Conservation (phyloP, 2,113 vertebrate species). For the Barnardius zonarius region DNA sequence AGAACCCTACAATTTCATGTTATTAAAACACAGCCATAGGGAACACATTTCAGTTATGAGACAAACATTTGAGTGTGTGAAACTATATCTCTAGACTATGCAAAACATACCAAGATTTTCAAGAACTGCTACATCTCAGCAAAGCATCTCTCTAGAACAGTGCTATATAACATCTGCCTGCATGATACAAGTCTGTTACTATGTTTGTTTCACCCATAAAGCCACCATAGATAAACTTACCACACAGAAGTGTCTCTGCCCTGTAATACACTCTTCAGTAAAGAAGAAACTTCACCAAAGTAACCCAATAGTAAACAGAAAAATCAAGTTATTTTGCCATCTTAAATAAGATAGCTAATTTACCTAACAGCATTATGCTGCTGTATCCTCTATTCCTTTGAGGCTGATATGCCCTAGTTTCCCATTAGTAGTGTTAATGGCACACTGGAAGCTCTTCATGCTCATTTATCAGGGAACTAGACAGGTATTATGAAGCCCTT, state of each 20-base stretch:
- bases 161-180: fast-evolving
- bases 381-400: not conserved
- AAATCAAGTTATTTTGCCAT: not conserved
- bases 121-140: not conserved
- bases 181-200: fast-evolving
- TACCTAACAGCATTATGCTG: not conserved
- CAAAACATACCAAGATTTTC: not conserved
- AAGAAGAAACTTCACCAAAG: not conserved
- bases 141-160: not conserved
- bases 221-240: not conserved
- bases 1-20: not conserved
- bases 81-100: not conserved
- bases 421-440: not conserved
- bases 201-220: not conserved
- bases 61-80: not conserved
- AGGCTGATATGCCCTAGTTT: not conserved
- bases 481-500: not conserved
- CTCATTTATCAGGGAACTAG: not conserved
- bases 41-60: not conserved
- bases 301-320: not conserved
- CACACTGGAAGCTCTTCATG: not conserved
- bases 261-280: not conserved
- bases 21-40: not conserved
- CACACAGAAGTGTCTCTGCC: not conserved
- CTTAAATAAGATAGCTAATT: not conserved